A percentile compares a stretch with the other conserved stretches of the same genome.
Conservation (phyloP, 2,797 vertebrate species). For the Brachymystax lenok region DNA sequence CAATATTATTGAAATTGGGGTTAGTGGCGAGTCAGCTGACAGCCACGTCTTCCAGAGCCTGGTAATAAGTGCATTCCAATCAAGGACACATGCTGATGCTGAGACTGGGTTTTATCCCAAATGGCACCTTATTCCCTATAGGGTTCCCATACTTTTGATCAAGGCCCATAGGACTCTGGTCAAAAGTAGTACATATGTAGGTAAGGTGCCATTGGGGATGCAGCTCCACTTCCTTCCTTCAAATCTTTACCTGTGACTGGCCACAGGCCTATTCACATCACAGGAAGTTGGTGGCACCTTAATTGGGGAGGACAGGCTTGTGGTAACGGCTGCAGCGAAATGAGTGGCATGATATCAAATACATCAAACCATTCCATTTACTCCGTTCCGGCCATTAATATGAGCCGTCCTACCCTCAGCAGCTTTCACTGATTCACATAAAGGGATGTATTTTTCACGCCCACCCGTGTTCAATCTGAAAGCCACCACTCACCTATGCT, state of each 20-base stretch:
- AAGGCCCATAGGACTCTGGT: no score
- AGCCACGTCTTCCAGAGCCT: slow-evolving; percentile 22
- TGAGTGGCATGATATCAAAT: no score
- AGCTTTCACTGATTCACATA: no score
- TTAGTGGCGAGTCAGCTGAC: neutral
- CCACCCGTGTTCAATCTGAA: neutral
- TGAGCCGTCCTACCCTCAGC: no score
- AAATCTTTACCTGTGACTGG: neutral
- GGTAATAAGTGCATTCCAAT: slow-evolving; percentile 39
- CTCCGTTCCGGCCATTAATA: no score
- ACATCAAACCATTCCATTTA: no score
- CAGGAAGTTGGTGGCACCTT: no score
- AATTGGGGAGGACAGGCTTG: no score
- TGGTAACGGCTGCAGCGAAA: no score
- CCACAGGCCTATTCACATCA: neutral
- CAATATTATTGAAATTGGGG: neutral
- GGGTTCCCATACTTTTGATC: neutral
- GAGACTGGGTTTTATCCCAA: slow-evolving; percentile 37
- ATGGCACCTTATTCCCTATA: neutral
- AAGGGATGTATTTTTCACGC: neutral
- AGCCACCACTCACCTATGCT: neutral
- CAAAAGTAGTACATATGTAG: neutral
- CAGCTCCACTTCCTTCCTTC: neutral
- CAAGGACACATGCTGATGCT: slow-evolving; percentile 45
- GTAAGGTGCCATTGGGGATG: neutral